Percentiles rank a stretch among this genome's conserved stretches.
These are phyloP conservation scores for Spinus pinus DNA, from an alignment of 2,797 vertebrate species.

Conservation along the genomic window DNA sequence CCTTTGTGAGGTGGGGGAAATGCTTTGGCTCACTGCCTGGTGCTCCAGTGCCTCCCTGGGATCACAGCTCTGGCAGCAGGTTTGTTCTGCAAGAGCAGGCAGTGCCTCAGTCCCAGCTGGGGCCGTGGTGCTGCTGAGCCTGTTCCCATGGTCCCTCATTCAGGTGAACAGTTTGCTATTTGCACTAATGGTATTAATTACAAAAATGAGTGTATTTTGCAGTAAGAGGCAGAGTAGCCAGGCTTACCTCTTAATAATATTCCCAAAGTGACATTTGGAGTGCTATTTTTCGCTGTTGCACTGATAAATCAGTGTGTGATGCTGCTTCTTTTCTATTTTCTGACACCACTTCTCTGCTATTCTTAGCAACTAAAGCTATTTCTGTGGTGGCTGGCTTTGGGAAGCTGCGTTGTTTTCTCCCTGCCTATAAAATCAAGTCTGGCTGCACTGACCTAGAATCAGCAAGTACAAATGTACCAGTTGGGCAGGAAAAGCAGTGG, in stretches of 20 bases:
- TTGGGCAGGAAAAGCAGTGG: background rate
- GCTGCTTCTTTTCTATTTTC: conserved; percentile 59
- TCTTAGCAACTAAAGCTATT: conserved; percentile 52
- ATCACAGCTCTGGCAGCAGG: background rate
- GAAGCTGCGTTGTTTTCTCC: conserved; percentile 15
- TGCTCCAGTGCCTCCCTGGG: background rate
- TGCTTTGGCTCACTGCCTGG: background rate
- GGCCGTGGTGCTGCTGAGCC: background rate
- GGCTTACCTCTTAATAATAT: conserved; percentile 32
- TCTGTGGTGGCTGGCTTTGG: conserved; percentile 6
- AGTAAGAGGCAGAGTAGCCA: background rate
- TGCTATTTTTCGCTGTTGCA: conserved; percentile 35
- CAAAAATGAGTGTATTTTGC: background rate
- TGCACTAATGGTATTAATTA: conserved; percentile 7
- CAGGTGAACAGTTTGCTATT: background rate
- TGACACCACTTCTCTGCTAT: conserved; percentile 41
- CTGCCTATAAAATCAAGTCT: conserved; percentile 8
- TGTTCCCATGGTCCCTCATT: background rate
- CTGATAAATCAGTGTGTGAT: conserved; percentile 21
- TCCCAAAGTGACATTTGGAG: conserved; percentile 53
- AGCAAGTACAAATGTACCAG: background rate
- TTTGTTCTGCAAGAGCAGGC: background rate
- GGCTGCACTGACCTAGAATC: conserved; percentile 24
- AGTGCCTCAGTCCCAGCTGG: background rate
- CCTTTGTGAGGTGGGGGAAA: background rate